Base-by-base conservation (phyloP, 2,888 invertebrate genomes). In the Gryllus longicercus region DNA sequence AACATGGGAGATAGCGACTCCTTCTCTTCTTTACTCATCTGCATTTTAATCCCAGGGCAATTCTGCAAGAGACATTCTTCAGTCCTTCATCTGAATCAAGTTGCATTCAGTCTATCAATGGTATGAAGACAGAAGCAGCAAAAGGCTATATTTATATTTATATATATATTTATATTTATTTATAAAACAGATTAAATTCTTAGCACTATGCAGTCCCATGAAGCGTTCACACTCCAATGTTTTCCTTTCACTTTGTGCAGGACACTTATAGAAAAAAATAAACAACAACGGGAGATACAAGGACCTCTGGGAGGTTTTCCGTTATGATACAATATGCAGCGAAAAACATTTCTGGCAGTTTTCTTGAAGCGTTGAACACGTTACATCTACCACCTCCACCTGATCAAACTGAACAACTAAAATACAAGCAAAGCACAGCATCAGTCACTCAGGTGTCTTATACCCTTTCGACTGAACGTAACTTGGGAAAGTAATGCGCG, bases 141-240 rank as follows among this genome's bases (percentile, higher is more conserved):
- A 63, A 63, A 63, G 63, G 63, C 63, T 63, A 63, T 63, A 63
- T 63, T 18, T 63, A 63, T 63, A 63, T 63, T 63, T 63, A 63
- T 63, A 63, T 38, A 63, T 63, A 63, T 63, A 63, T 63, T 18
- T 63, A 63, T 63, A 18, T 63, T 18, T 63, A 63, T 63, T 63
- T 63, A 63, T 63, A 63, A 63, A 63, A 63, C 63, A 63, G 63
- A 63, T 63, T 63, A 63, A 63, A 63, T n/a, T 63, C 63, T 63
- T 63, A 63, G 63, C 63, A 63, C 38, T 63, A 63, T 63, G 63
- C 63, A 63, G 14, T 18, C 63, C 63, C 63, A 63, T 18, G 16
- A 63, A 63, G 63, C 63, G 63, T 18, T 63, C 63, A 63, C 63
- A 63, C 63, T 18, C 63, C 14, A 63, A 3, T 63, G n/a, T 5